Base-by-base conservation (phyloP, 2,888 invertebrate species). In the Netelia melanura region DNA sequence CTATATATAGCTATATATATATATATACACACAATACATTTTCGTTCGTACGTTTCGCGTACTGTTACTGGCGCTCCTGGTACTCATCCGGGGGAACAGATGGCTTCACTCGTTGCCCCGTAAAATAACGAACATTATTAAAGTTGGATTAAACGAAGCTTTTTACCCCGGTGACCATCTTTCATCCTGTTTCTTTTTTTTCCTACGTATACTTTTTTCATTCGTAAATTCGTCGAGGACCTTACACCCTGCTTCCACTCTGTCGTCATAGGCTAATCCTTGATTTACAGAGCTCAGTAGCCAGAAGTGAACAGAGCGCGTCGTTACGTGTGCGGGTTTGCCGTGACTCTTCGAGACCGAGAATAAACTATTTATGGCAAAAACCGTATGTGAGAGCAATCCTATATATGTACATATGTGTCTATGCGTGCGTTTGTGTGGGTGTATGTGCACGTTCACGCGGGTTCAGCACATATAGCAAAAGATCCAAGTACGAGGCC, bases 121-220 rank as follows among this genome's bases (percentile, higher is more conserved):
- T 64, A 54, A 75, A 70, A 75, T 79, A 70, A 79, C 70, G 75
- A 75, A 75, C 79, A 54, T 79, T 75, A 43, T 74, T 70, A 71
- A 79, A 83, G 68, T 70, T 71, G 64, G 61, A 83, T 83, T 78
- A 83, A 71, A 83, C 61, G 58, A 54, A 71, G 62, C 79, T 64
- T 71, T 71, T 62, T n/a, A 52, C 48, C 30, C 62, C 21, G 30
- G 52, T 21, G n/a, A 70, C 25, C 23, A 9, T 62, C 23, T 38
- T 25, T 65, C 38, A 9, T 25, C 10, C 30, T 65, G 23, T 62
- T 58, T 6, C 25, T 56, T 72, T 72, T 72, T 44, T 58, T 72
- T 25, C 30, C 23, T 48, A 48, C 25, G 17, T 56, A 30, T 56
- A 25, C 48, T 25, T 65, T n/a, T 65, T 23, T 72, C 61, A 71